A percentile compares a stretch with the other conserved stretches of the same genome.
Evolutionary conservation across 2,113 vertebrate species (phyloP).

Genomic region (Grus americana): DNA sequence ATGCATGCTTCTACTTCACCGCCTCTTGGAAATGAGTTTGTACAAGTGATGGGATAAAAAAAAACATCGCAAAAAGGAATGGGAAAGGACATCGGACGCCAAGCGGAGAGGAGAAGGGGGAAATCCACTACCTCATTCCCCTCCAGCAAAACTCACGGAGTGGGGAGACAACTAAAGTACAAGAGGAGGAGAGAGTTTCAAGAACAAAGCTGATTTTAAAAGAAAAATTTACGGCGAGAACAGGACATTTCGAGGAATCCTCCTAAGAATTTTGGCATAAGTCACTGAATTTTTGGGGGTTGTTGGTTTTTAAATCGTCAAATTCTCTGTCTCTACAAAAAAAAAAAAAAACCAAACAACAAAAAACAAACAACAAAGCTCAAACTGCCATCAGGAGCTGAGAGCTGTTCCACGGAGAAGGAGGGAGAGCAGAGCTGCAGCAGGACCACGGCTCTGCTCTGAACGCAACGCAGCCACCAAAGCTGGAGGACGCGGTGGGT

Average conservation of each 20-base stretch:
- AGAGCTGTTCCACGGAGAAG: neutral
- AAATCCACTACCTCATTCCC: conserved; percentile 47
- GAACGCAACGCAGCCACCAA: neutral
- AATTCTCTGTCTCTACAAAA: neutral
- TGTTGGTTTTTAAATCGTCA: conserved; percentile 45
- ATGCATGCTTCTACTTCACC: conserved; percentile 58
- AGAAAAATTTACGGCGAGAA: neutral
- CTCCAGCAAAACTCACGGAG: conserved; percentile 36
- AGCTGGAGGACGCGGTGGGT: conserved; percentile 1
- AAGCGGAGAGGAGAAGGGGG: conserved; percentile 23
- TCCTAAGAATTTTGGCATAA: neutral
- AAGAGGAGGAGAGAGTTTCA: neutral
- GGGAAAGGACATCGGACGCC: neutral
- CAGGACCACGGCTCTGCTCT: neutral
- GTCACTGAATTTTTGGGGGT: neutral
- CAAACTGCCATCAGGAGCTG: conserved; percentile 52
- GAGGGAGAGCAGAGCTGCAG: neutral
- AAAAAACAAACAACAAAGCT: neutral
- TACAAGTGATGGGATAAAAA: neutral
- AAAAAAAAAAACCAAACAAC: neutral
- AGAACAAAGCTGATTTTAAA: neutral
- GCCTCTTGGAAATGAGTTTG: conserved; percentile 29
- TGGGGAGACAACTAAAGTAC: neutral
- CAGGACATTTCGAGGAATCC: neutral
- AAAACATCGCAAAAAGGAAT: neutral